Conservation (phyloP, 2,797 vertebrate species). For the Tapera naevia region DNA sequence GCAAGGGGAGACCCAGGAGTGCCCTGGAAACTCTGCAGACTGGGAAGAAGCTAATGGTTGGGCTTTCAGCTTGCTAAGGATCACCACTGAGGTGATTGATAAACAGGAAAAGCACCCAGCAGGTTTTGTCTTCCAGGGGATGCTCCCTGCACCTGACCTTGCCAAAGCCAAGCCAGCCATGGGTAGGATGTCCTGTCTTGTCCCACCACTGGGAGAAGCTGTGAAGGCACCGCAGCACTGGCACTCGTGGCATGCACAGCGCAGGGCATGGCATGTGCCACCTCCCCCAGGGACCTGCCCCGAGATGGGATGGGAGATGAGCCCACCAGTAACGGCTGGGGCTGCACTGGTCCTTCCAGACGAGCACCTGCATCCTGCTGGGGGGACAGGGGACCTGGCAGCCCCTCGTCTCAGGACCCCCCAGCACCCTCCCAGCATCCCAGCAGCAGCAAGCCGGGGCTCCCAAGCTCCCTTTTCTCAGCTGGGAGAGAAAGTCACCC, state of each 20-base stretch:
- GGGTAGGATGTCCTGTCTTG: not conserved
- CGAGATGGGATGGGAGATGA: fast-evolving
- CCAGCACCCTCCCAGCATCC: not conserved
- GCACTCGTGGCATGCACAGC: fast-evolving
- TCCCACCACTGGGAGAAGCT: not conserved
- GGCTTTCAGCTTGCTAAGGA: not conserved
- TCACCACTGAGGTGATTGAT: not conserved
- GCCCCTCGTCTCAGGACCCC: not conserved
- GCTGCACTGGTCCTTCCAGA: not conserved
- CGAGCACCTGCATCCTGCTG: fast-evolving
- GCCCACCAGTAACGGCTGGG: fast-evolving
- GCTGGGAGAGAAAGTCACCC: constrained; percentile 85
- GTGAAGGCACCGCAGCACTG: fast-evolving
- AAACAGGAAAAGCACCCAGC: not conserved
- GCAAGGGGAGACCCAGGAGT: not conserved
- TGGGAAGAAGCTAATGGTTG: not conserved
- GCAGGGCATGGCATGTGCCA: fast-evolving
- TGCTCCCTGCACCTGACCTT: not conserved
- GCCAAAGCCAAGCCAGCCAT: not conserved
- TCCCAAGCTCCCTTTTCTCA: constrained; percentile 74
- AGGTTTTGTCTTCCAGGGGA: not conserved
- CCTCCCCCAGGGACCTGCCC: not conserved
- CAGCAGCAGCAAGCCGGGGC: not conserved
- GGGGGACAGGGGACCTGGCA: not conserved
- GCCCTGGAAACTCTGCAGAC: not conserved